Base-by-base conservation (phyloP, 2,797 vertebrate species). In the Eremophila alpestris region DNA sequence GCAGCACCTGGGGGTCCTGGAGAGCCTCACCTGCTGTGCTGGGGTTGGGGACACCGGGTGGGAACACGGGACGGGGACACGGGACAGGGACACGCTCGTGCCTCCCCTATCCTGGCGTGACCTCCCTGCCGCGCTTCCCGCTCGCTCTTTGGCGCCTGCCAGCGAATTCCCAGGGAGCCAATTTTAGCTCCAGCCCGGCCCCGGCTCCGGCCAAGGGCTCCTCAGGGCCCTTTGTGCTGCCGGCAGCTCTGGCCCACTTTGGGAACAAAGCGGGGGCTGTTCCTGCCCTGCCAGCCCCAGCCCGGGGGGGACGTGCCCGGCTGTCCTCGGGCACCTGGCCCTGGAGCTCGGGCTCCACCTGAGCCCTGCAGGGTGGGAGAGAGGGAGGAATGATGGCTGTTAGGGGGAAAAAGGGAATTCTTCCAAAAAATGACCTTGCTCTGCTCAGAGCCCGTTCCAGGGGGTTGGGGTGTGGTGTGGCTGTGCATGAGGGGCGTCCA, bases 161-260 rank as follows among this genome's bases (percentile, higher is more conserved):
- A 80, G 90, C 74, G 38, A n/a, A 95, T 97, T 97, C 97, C 95
- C 96, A 73, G 9, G 8, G 94, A 97, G 97, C 90, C 94, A 69
- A 94, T 97, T 97, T 97, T 96, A 97, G 97, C 93, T 97, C 89
- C 40, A 2, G 32, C 93, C 91, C 38, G 81, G 84, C 91, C 63
- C 21, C 5, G 71, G 95, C 68, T 81, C 27, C 18, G 55, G 86
- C 90, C 65, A 69, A 89, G 13, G 93, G 89, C 86, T 96, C 90
- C 32, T 17, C 30, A 32, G 83, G 94, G 89, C 94, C 26, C 84
- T 95, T 89, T 89, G 19, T 90, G 87, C 86, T 70, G 76, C 95
- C 30, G 13, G 13, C 95, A 69, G 91, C 92, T 64, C 92, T 91
- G 92, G 70, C 90, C 95, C 83, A 68, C 62, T 91, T 90, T 85